A percentile compares a stretch with the other conserved stretches of the same genome.
Conservation (phyloP, 1,140 invertebrate genomes). For the Leptinotarsa lineolata region DNA sequence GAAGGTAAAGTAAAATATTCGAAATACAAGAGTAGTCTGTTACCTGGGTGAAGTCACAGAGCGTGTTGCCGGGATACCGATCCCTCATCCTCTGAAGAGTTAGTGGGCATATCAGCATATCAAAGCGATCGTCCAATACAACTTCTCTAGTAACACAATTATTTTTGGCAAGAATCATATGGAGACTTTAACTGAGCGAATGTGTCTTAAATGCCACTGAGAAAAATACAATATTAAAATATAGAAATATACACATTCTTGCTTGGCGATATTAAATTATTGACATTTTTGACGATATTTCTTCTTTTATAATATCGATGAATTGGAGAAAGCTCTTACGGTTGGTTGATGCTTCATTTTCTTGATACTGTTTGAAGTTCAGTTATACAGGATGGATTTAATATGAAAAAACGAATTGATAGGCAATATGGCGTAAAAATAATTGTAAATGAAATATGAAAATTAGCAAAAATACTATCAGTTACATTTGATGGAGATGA, state of each 20-base stretch:
- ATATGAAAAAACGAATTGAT: too few relatives aligned
- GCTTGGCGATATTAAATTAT: conserved; percentile 46
- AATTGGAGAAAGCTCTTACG: too few relatives aligned
- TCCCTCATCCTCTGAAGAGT: conserved; percentile 44
- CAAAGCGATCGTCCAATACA: conserved; percentile 48
- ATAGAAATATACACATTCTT: conserved; percentile 48
- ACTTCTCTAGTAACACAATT: conserved; percentile 38
- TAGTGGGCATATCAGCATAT: conserved; percentile 45
- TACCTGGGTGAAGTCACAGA: conserved; percentile 53
- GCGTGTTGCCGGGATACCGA: conserved; percentile 51
- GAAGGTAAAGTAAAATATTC: conserved; percentile 17
- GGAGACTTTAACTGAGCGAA: conserved; percentile 26
- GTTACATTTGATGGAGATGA: too few relatives aligned
- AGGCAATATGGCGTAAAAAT: too few relatives aligned
- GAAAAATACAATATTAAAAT: conserved; percentile 51
- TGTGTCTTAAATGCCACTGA: conserved; percentile 39
- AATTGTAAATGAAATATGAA: too few relatives aligned
- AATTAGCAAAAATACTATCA: too few relatives aligned
- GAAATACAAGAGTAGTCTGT: conserved; percentile 36
- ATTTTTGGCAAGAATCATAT: conserved; percentile 38
- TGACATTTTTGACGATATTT: conserved; percentile 36
- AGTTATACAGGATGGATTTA: too few relatives aligned
- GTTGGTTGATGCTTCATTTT: too few relatives aligned
- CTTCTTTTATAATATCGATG: background rate
- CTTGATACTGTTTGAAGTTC: too few relatives aligned